These are phyloP conservation scores for Brachyhypopomus occidentalis DNA, from an alignment of 2,113 vertebrate species.

Conservation along the genomic window DNA sequence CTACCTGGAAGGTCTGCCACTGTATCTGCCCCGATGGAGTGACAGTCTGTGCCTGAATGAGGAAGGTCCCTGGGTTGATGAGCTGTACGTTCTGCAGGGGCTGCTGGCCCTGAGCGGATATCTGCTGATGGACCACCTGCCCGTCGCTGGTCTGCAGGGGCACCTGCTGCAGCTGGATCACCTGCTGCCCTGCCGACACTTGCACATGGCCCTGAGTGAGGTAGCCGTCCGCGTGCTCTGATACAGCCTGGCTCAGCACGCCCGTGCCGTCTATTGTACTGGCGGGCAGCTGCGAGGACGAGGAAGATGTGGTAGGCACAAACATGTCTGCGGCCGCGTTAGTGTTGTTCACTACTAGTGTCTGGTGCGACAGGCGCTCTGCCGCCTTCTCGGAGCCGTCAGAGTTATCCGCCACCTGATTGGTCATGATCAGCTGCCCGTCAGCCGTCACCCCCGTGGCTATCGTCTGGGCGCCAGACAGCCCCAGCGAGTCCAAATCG, in stretches of 20 bases:
- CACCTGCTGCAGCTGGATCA: constrained; percentile 84
- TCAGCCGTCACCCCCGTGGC: constrained; percentile 95
- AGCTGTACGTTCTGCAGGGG: constrained; percentile 93
- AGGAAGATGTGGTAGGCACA: constrained; percentile 89
- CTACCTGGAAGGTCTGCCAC: constrained; percentile 95
- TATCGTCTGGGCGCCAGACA: constrained; percentile 95
- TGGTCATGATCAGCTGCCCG: constrained; percentile 91
- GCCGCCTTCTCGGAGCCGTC: constrained; percentile 88
- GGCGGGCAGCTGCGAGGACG: constrained; percentile 84
- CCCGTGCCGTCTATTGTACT: constrained; percentile 85
- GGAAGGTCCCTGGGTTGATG: constrained; percentile 96
- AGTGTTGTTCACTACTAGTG: constrained; percentile 81
- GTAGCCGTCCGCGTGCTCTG: constrained; percentile 82
- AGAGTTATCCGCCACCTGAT: constrained; percentile 86
- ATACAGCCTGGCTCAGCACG: constrained; percentile 87
- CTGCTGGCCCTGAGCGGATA: constrained; percentile 86
- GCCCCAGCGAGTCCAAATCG: constrained; percentile 96
- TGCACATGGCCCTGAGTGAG: constrained; percentile 91
- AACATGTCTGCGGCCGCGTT: constrained; percentile 90
- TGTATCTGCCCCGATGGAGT: constrained; percentile 97
- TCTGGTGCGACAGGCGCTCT: constrained; percentile 88
- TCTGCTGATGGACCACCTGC: constrained; percentile 94
- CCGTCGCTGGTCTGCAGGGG: constrained; percentile 86
- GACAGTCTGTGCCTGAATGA: constrained; percentile 99
- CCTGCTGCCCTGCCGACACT: constrained; percentile 48